Evolutionary conservation across 2,888 invertebrate genomes (phyloP), one percentile per base, ranked within the genome.

Genomic region (Vandiemenella viatica): DNA sequence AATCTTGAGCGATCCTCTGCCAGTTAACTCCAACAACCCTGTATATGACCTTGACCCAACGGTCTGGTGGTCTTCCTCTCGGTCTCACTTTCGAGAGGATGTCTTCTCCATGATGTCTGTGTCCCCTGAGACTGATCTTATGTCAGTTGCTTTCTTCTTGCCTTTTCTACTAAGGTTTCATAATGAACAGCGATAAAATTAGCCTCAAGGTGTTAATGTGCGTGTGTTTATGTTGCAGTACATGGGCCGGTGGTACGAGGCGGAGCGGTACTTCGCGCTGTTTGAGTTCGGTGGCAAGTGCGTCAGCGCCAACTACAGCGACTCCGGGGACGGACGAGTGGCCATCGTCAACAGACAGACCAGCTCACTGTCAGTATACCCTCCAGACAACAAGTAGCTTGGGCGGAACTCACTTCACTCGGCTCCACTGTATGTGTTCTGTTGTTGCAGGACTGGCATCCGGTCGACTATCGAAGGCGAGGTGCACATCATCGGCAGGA

Each of bases 211-310:
- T 22, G 21, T 17, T 18, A 10, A 21, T 15, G 16, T n/a, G 10
- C 5, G 18, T 40, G 13, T 22, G 43, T 37, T 2, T 46, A 6
- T 52, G 48, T 67, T 70, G 45, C 69, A 83, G 83, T 83, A 81
- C 59, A 61, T 79, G 60, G 86, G 87, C 37, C 75, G 75, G 58
- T 87, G 86, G 86, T 86, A 79, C 60, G 86, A 87, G 63, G 73
- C 75, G 16, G 77, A 82, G 57, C 77, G 80, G 58, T 87, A 85
- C 64, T 83, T 83, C 59, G 77, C 80, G 40, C 59, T 82, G n/a
- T 82, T 83, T 62, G 79, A 86, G 63, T 64, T 80, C 7, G 82
- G 79, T 4, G 82, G 81, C 22, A 80, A 78, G 59, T 87, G 86
- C 61, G 77, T 83, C 46, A 78, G 77, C 3, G 82, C 84, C 0